phyloP scores from a whole-genome alignment of 2,113 vertebrate genomes.

The Megaleporinus macrocephalus region DNA sequence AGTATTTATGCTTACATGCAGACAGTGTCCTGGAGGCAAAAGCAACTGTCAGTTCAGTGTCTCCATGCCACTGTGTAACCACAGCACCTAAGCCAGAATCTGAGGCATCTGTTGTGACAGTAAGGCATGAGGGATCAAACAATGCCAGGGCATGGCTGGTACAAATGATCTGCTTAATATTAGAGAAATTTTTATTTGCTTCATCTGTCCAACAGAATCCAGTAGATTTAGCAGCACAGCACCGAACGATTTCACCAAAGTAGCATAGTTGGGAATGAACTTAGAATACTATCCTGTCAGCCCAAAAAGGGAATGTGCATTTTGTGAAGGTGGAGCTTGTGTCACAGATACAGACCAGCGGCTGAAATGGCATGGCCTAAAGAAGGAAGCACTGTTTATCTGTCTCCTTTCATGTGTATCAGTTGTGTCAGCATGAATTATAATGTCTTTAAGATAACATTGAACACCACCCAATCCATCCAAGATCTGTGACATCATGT shows the following conservation, averaged over 20 bases:
- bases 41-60: constrained; percentile 35
- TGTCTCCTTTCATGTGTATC: background rate
- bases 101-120: constrained; percentile 36
- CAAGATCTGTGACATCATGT: background rate
- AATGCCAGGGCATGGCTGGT: constrained; percentile 7
- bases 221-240: too few relatives aligned
- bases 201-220: too few relatives aligned
- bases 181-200: constrained; percentile 30
- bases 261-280: too few relatives aligned
- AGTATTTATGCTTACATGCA: constrained; percentile 46
- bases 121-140: constrained; percentile 25
- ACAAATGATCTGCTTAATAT: background rate
- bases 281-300: too few relatives aligned
- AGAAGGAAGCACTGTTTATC: too few relatives aligned
- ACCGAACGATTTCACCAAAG: too few relatives aligned
- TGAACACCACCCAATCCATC: background rate
- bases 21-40: constrained; percentile 47
- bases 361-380: too few relatives aligned
- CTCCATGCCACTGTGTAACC: constrained; percentile 8
- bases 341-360: too few relatives aligned
- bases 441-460: background rate
- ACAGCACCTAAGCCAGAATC: constrained; percentile 45
- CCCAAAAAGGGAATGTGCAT: too few relatives aligned
- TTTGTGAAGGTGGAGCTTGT: too few relatives aligned
- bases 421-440: background rate